Conservation (phyloP, 2,888 invertebrate genomes). For the Brenthis hecate region DNA sequence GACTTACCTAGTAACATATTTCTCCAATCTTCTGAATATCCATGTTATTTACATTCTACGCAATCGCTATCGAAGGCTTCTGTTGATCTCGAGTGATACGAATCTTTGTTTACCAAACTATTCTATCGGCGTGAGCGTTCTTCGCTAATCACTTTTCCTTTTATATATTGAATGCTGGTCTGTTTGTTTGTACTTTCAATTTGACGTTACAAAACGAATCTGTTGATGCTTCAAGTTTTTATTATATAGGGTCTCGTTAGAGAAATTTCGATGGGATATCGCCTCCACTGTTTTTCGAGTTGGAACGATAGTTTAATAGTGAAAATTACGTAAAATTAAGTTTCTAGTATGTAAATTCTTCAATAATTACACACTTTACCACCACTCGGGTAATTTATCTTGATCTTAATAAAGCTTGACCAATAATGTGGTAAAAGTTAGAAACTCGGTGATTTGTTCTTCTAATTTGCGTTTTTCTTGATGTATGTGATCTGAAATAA, state of each 20-base stretch:
- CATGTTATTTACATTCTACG: constrained; percentile 9
- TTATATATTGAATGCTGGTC: neutral
- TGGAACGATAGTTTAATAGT: no score
- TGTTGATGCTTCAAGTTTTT: neutral
- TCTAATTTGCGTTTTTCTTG: constrained; percentile 41
- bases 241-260: no score
- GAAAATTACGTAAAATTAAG: no score
- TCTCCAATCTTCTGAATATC: constrained; percentile 10
- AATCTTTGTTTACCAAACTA: no score
- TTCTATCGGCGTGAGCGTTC: no score
- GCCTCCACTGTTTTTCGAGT: no score
- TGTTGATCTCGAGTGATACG: neutral
- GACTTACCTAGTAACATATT: constrained; percentile 35
- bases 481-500: constrained; percentile 51
- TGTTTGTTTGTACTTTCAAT: neutral
- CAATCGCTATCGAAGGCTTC: constrained; percentile 4
- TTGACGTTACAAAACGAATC: neutral
- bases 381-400: constrained; percentile 3
- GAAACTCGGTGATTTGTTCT: constrained; percentile 44
- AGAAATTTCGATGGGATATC: no score
- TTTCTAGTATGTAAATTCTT: constrained; percentile 6
- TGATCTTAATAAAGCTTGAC: constrained; percentile 29
- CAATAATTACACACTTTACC: constrained; percentile 15
- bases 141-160: no score
- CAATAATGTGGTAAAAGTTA: constrained; percentile 36